Percentiles rank a stretch among this genome's conserved stretches.
These are phyloP conservation scores for Tarsius wallacei DNA, from an alignment of 2,797 vertebrate species.

Conservation along the genomic window DNA sequence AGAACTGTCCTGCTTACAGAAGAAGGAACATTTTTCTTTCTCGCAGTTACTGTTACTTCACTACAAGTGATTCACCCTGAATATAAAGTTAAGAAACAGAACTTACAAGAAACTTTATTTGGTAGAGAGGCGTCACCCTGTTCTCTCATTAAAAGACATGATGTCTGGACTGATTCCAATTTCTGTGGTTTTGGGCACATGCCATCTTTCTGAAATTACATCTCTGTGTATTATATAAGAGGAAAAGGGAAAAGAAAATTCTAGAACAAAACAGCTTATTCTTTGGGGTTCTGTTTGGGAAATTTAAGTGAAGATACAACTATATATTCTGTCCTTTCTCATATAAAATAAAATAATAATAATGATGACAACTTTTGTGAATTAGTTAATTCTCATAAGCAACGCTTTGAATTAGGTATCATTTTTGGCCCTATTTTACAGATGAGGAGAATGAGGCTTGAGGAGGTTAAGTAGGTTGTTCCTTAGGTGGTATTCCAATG, in stretches of 20 bases:
- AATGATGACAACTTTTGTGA: not conserved
- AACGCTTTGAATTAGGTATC: not conserved
- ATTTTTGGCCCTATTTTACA: not conserved
- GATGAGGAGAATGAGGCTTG: not conserved
- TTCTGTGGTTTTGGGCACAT: not conserved
- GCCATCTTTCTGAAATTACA: not conserved
- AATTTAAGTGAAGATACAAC: not conserved
- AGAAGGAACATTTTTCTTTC: not conserved
- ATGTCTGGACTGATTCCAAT: not conserved
- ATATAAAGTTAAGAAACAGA: not conserved
- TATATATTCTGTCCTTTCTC: not conserved
- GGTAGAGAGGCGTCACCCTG: not conserved
- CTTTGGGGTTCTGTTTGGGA: not conserved
- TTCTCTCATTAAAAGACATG: not conserved
- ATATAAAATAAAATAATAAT: not conserved
- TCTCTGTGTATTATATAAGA: constrained; percentile 5
- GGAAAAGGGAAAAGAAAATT: not conserved
- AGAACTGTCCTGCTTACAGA: not conserved
- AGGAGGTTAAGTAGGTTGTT: not conserved
- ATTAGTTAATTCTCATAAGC: not conserved
- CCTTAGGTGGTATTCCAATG: not conserved
- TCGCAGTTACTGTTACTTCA: not conserved
- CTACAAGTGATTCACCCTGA: not conserved
- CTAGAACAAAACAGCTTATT: not conserved
- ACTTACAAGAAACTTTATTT: constrained; percentile 4